phyloP scores from a whole-genome alignment of 53 echinoderm and acorn worm species.

The Echinarachnius parma region DNA sequence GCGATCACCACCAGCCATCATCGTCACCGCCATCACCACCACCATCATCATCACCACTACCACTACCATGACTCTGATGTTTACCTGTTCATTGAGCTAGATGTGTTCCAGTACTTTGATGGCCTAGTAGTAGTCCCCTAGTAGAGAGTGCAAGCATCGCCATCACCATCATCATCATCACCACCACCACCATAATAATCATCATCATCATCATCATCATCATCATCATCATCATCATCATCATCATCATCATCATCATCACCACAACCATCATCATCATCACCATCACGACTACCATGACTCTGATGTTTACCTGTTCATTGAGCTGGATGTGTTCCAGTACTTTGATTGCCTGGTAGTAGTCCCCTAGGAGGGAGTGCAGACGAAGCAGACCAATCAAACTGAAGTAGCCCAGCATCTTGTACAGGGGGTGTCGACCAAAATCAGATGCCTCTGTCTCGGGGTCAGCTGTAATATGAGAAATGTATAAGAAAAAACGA shows the following conservation, averaged over 20 bases:
- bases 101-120: conserved; percentile 96
- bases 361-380: conserved; percentile 91
- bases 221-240: too few relatives aligned
- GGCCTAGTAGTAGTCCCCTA: conserved; percentile 95
- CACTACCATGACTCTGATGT: background rate
- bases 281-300: too few relatives aligned
- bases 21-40: background rate
- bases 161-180: too few relatives aligned
- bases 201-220: too few relatives aligned
- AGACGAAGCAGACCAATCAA: conserved; percentile 91
- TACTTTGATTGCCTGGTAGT: conserved; percentile 96
- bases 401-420: conserved; percentile 99
- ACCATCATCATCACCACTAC: background rate
- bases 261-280: too few relatives aligned
- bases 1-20: too few relatives aligned
- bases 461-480: conserved; percentile 61
- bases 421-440: conserved; percentile 95
- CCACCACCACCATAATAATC: too few relatives aligned
- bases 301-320: conserved; percentile 97
- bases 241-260: too few relatives aligned
- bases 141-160: conserved; percentile 91
- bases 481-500: background rate
- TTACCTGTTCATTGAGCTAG: conserved; percentile 95
- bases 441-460: conserved; percentile 87
- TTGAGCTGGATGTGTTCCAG: conserved; percentile 92